Base-by-base conservation (phyloP, 2,113 vertebrate species). In the Aegotheles bennettii region DNA sequence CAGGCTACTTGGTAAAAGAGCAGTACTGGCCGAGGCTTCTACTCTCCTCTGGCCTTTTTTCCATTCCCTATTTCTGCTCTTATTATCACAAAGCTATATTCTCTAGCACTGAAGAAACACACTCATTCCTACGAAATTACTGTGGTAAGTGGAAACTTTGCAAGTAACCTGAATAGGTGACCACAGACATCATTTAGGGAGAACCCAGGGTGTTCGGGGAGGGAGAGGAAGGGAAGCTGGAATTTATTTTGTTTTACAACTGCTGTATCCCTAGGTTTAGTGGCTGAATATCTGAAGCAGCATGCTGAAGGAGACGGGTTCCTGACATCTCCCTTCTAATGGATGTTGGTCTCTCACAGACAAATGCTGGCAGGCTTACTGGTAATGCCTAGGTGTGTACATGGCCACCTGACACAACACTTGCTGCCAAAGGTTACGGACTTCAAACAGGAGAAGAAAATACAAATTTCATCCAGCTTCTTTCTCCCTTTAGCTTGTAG, bases 151-250 rank as follows among this genome's bases (percentile, higher is more conserved):
- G 90, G 89, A 91, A 95, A 94, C 51, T 91, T 81, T 61, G 74
- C 67, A 87, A 91, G 76, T 45, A 94, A 84, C 71, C 29, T 59
- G 74, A 96, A 69, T 42, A 88, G 57, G 64, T 69, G 70, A 91
- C 95, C 91, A 93, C 89, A 95, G 61, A 82, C 33, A 87, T 82
- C 91, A 93, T 71, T 94, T 84, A 93, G 77, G 84, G 75, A 85
- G 84, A 95, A 63, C 18, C 13, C 54, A 70, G 48, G 50, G 70
- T 26, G 70, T 63, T 43, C 69, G 47, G 20, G 26, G 47, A 89
- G 35, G 53, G 53, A 84, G 43, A 38, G 11, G 45, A 82, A 79
- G 31, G 48, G 54, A 94, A 90, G 40, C 48, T 85, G 90, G 88
- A 93, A 80, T 87, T 81, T 63, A 69, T 88, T 94, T 90, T 84